Base-by-base conservation (phyloP, 37 sponge, comb jelly and placozoan genomes). In the Tethya wilhelma region DNA sequence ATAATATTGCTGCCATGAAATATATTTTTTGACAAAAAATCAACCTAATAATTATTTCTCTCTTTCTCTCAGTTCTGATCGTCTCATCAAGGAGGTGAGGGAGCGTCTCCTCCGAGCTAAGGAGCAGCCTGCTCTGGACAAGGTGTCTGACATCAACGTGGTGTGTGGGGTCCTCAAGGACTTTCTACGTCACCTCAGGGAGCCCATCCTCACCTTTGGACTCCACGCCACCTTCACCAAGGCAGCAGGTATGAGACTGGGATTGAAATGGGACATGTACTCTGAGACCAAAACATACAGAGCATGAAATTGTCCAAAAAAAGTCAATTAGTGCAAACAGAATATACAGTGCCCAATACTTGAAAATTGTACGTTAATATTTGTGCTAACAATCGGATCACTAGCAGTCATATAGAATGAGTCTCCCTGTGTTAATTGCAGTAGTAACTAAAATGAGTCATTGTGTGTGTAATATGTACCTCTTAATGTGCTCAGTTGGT, bases 141-240 rank as follows among this genome's bases (percentile, higher is more conserved):
- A 87, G 42, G 71, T 96, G 37, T 78, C 76, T 26, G 95, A 97
- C 69, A 83, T 94, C 41, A 89, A 94, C 66, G 92, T 97, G 28
- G 49, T 97, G n/a, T 94, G 96, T 67, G 84, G 97, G 12, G 93
- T 84, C 25, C 57, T 97, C 45, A 97, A 91, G 78, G 89, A 86
- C 77, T 97, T 97, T 83, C 83, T 97, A 42, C 71, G 73, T 22
- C 38, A 68, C 26, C 79, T 97, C 57, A 84, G 87, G 37, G 97
- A 97, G 49, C 95, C 97, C 9, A 37, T 97, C 12, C 59, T 97
- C 62, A 97, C 97, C 40, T 90, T 74, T 56, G 33, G 49, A 19
- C 80, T 97, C 43, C 84, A 85, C 45, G 66, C 60, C 4, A 73
- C 88, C 43, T 94, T 97, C 80, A 87, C 80, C 55, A 40, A 77